Percentiles rank a stretch among this genome's conserved stretches.
Conservation (phyloP, 1,140 invertebrate genomes). For the Samia ricini region DNA sequence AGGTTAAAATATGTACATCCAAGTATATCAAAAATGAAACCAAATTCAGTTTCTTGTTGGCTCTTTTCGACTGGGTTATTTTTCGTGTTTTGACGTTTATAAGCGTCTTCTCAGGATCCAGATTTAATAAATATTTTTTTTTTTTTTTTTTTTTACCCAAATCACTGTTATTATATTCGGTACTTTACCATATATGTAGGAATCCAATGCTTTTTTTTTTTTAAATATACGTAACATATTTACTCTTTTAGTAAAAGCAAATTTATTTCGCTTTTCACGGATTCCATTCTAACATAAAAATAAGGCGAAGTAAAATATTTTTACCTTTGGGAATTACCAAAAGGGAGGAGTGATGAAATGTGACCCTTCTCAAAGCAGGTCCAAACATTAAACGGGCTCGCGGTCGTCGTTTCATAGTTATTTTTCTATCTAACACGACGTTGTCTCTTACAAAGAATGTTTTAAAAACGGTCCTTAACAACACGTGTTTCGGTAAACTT, state of each 20-base stretch:
- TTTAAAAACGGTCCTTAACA: conserved; percentile 14
- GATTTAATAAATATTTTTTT: too few relatives aligned
- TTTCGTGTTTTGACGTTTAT: too few relatives aligned
- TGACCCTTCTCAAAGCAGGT: conserved; percentile 29
- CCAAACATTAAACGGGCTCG: conserved; percentile 24
- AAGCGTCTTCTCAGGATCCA: too few relatives aligned
- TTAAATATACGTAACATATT: background rate
- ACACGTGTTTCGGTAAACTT: conserved; percentile 18
- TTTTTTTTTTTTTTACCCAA: too few relatives aligned
- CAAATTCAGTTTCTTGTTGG: too few relatives aligned
- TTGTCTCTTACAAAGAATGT: conserved; percentile 28
- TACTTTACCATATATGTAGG: too few relatives aligned
- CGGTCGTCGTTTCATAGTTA: conserved; percentile 14
- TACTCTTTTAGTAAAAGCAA: background rate
- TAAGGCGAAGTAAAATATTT: conserved; percentile 22
- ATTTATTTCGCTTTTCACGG: conserved; percentile 6
- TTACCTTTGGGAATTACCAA: conserved; percentile 27
- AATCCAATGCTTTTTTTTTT: too few relatives aligned
- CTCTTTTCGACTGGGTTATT: too few relatives aligned
- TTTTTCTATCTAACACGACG: conserved; percentile 29
- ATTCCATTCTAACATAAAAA: conserved; percentile 20
- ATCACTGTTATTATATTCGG: too few relatives aligned
- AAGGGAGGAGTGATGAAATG: conserved; percentile 24
- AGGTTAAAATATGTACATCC: too few relatives aligned
- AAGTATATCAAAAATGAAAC: too few relatives aligned